These are phyloP conservation scores for Tryphoninae sp. DNA, from an alignment of 2,888 invertebrate species.

Conservation along the genomic window DNA sequence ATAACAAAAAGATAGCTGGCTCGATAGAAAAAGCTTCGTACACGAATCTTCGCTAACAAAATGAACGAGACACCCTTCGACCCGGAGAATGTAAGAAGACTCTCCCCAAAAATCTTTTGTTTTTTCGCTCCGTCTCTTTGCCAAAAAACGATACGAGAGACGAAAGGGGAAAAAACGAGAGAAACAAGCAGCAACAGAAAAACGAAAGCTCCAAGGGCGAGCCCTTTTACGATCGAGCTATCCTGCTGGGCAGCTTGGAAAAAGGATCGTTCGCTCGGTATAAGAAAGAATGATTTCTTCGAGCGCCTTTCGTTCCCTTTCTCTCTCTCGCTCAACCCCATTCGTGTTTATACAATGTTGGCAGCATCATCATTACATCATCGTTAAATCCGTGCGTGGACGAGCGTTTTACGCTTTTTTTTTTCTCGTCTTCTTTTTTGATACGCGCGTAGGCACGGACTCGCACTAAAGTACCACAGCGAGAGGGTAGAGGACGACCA, in stretches of 20 bases:
- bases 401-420: constrained; percentile 5
- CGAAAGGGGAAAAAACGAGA: background rate
- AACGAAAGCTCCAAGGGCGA: constrained; percentile 18
- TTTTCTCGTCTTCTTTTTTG: constrained; percentile 25
- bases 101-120: background rate
- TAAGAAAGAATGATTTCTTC: background rate
- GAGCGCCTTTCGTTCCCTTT: background rate
- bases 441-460: background rate
- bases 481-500: background rate
- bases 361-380: constrained; percentile 51
- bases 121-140: background rate
- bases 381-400: constrained; percentile 43
- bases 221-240: constrained; percentile 62
- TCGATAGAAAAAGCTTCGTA: too few species aligned
- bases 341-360: constrained; percentile 47
- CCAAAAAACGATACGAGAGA: background rate
- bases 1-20: too few species aligned
- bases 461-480: background rate
- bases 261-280: background rate
- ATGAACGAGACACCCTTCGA: too few species aligned
- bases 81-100: too few species aligned
- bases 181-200: constrained; percentile 6
- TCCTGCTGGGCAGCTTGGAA: constrained; percentile 34
- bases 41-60: too few species aligned
- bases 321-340: background rate